Percentiles rank a stretch among this genome's conserved stretches.
Conservation (phyloP, 1,140 invertebrate species). For the Drosophila sulfurigaster region DNA sequence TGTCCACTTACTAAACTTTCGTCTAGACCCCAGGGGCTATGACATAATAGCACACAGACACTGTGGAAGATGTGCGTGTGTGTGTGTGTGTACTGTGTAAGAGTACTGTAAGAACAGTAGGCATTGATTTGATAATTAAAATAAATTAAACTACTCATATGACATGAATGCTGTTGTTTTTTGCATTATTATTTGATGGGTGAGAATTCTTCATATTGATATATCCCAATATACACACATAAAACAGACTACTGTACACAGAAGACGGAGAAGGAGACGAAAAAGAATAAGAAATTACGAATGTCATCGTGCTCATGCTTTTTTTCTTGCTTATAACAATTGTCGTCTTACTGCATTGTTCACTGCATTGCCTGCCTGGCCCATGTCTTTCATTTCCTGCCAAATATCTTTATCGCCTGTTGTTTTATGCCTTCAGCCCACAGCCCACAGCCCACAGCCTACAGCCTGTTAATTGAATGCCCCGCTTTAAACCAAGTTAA, state of each 20-base stretch:
- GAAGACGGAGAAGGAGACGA: neutral
- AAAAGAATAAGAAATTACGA: neutral
- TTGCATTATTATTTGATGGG: conserved; percentile 1
- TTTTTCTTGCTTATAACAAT: conserved; percentile 32
- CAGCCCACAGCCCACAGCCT: conserved; percentile 16
- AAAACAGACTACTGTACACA: neutral
- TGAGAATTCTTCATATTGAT: too few relatives aligned
- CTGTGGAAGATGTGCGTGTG: too few relatives aligned
- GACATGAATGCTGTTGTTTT: conserved; percentile 20
- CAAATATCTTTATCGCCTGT: neutral
- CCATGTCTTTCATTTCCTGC: neutral
- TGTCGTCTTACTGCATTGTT: conserved; percentile 48
- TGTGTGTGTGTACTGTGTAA: too few relatives aligned
- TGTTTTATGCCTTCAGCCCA: neutral
- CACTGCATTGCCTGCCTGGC: conserved; percentile 37
- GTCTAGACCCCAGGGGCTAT: conserved; percentile 17
- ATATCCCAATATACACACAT: conserved; percentile 9
- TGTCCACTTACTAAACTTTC: conserved; percentile 4
- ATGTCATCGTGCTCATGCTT: conserved; percentile 39
- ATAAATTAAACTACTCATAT: neutral
- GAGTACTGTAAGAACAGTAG: too few relatives aligned
- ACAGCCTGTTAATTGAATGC: conserved; percentile 36
- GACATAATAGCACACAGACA: conserved; percentile 16
- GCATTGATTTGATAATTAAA: too few relatives aligned
- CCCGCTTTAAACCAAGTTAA: conserved; percentile 31